Percentiles rank a stretch among this genome's conserved stretches.
Conservation (phyloP, 2,797 vertebrate species). For the Pseudopleuronectes americanus region DNA sequence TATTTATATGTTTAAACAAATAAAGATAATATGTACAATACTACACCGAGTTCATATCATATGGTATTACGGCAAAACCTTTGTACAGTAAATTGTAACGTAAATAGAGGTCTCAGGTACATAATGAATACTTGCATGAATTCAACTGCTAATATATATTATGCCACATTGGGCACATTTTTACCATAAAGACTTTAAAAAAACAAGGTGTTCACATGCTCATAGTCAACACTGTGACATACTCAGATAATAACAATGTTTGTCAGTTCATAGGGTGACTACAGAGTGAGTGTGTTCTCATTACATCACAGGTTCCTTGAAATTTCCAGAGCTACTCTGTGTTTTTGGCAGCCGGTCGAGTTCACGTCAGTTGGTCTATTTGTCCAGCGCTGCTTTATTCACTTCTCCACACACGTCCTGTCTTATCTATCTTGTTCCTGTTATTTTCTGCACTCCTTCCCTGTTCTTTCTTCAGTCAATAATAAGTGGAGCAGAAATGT, state of each 20-base stretch:
- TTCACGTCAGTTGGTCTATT: constrained; percentile 43
- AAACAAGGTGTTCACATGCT: no score
- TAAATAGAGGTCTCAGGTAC: background rate
- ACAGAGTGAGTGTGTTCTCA: constrained; percentile 9
- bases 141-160: background rate
- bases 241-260: constrained; percentile 9
- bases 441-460: constrained; percentile 43
- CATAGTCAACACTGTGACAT: background rate
- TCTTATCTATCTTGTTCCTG: constrained; percentile 42
- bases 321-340: constrained; percentile 37
- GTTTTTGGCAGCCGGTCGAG: constrained; percentile 31
- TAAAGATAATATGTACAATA: no score
- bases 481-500: constrained; percentile 67
- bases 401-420: constrained; percentile 19
- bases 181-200: background rate
- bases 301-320: constrained; percentile 24
- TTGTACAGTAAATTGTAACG: no score
- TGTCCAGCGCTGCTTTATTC: constrained; percentile 44
- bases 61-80: no score
- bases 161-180: background rate
- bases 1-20: no score
- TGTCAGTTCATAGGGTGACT: constrained; percentile 13
- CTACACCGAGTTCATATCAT: no score
- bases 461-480: constrained; percentile 65
- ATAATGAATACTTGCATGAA: no score